Base-by-base conservation (phyloP, 2,797 vertebrate species). In the Cottoperca gobio region DNA sequence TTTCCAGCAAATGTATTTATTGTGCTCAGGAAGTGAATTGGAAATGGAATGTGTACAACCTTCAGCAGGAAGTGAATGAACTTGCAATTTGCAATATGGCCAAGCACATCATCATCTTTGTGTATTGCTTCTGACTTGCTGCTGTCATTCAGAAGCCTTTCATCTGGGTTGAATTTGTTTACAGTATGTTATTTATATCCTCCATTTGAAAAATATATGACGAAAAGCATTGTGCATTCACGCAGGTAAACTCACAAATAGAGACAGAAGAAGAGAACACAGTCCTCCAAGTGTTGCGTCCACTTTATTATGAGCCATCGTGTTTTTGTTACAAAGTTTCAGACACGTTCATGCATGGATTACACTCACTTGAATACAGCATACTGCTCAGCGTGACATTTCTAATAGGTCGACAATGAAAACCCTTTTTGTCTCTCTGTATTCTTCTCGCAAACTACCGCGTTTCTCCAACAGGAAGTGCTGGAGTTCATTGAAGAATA, bases 1-100 rank as follows among this genome's bases (percentile, higher is more conserved):
- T 79, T 76, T 37, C 64, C 73, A 66, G 78, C 61, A 82, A 90
- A 90, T 76, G 67, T 79, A 77, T 88, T 89, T 87, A 76, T 89
- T 91, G 82, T 86, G 76, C 80, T 72, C 46, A n/a, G 66, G n/a
- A 79, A 64, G 70, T 65, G 83, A 86, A 86, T 77, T 76, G 78
- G 68, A 85, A 88, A 83, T 83, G 62, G 73, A 84, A 87, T 45
- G 48, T 57, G 45, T 78, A 45, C 37, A 78, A 70, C 43, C 48
- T 37, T 24, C 55, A 73, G 39, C 45, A 14, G 42, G 9, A n/a
- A n/a, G 28, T 48, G 78, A 82, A 87, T 74, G n/a, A 79, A 83
- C 35, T 52, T 0, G 8, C 35, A 62, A 31, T 78, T 78, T 82
- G 43, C 71, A 69, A 16, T 57, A 35, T 35, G 63, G 72, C 19